phyloP scores from a whole-genome alignment of 2,797 vertebrate genomes.

The Geotrypetes seraphini region DNA sequence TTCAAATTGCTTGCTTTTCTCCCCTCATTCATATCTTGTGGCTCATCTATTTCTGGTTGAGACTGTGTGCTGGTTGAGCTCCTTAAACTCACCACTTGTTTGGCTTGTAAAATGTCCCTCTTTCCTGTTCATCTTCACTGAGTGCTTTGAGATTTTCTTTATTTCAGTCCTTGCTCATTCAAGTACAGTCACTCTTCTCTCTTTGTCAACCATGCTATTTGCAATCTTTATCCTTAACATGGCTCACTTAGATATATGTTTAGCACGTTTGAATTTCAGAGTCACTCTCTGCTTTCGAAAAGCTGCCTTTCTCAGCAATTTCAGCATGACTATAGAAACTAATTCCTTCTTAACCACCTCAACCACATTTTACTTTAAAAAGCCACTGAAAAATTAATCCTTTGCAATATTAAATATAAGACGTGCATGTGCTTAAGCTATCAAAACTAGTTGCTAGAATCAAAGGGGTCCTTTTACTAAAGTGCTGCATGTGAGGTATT shows the following conservation, averaged over 20 bases:
- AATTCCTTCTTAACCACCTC: no score
- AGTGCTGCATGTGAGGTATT: no score
- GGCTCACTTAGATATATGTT: neutral
- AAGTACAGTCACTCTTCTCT: neutral
- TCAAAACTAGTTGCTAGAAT: no score
- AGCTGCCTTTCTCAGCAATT: no score
- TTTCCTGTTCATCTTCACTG: neutral
- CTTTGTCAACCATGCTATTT: neutral
- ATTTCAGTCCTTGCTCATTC: neutral
- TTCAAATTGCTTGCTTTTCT: neutral
- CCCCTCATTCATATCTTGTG: neutral
- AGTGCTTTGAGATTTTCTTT: neutral
- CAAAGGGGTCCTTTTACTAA: no score
- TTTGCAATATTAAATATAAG: no score
- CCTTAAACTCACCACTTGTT: neutral
- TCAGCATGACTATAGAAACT: no score
- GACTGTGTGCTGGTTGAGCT: neutral
- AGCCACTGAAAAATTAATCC: no score
- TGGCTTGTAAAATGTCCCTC: neutral
- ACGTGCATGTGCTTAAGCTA: no score
- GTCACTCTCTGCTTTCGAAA: no score
- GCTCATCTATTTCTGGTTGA: neutral
- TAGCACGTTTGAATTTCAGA: neutral
- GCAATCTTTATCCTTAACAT: neutral
- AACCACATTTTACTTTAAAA: no score